phyloP scores from a whole-genome alignment of 2,888 invertebrate genomes.

The Ischnus inquisitorius region DNA sequence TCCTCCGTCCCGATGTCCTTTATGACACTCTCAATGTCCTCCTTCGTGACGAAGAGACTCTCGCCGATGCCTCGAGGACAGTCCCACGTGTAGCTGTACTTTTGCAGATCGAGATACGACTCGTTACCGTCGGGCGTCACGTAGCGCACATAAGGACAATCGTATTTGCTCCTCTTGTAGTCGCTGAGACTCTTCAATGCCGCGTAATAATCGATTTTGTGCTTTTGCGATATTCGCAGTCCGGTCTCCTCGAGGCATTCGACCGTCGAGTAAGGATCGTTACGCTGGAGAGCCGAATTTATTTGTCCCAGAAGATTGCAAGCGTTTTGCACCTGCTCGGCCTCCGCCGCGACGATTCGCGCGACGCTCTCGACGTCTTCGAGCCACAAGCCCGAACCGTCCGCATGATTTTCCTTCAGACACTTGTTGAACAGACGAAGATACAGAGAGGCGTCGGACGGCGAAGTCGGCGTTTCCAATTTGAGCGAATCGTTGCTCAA shows the following conservation, averaged over 20 bases:
- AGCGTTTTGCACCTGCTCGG: constrained; percentile 85
- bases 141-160: constrained; percentile 77
- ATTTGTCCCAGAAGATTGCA: constrained; percentile 77
- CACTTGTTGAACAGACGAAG: constrained; percentile 87
- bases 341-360: constrained; percentile 85
- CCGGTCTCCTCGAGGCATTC: constrained; percentile 75
- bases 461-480: constrained; percentile 84
- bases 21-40: constrained; percentile 77
- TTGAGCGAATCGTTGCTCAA: constrained; percentile 86
- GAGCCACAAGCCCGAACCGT: constrained; percentile 88
- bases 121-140: constrained; percentile 76
- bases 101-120: constrained; percentile 79
- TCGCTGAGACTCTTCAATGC: constrained; percentile 73
- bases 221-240: constrained; percentile 73
- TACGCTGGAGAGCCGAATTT: constrained; percentile 76
- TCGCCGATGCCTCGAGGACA: constrained; percentile 76
- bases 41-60: constrained; percentile 77
- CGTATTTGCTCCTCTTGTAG: constrained; percentile 70
- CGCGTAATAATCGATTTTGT: constrained; percentile 74
- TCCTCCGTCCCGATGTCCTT: constrained; percentile 68
- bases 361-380: constrained; percentile 87
- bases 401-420: constrained; percentile 85
- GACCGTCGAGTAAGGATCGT: constrained; percentile 75
- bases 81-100: constrained; percentile 80
- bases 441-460: constrained; percentile 87